A percentile compares a stretch with the other conserved stretches of the same genome.
Conservation (phyloP, 2,888 invertebrate species). For the Cryptus viduatorius region DNA sequence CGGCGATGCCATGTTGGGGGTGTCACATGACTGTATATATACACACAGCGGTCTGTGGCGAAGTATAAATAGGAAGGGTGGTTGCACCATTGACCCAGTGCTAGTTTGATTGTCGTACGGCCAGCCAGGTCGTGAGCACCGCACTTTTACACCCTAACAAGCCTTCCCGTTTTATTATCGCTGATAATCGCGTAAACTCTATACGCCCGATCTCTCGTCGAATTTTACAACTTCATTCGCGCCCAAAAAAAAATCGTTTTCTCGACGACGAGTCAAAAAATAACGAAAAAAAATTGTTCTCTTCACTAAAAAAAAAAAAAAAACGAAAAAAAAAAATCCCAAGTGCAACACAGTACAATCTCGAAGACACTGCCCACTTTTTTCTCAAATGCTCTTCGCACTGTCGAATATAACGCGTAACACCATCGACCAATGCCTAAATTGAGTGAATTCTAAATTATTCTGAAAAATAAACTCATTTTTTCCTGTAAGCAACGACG, state of each 20-base stretch:
- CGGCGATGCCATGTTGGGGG: slow-evolving; percentile 76
- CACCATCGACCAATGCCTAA: slow-evolving; percentile 51
- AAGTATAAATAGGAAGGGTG: slow-evolving; percentile 83
- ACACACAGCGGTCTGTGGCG: slow-evolving; percentile 73
- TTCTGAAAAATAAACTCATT: slow-evolving; percentile 1
- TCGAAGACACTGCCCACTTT: slow-evolving; percentile 79
- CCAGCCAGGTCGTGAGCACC: slow-evolving; percentile 76
- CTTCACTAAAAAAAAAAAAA: not conserved
- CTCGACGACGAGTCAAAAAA: not conserved
- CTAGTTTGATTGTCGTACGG: slow-evolving; percentile 80
- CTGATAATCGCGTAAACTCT: slow-evolving; percentile 26
- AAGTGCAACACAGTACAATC: slow-evolving; percentile 72
- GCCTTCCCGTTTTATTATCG: slow-evolving; percentile 67
- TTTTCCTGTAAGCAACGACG: slow-evolving; percentile 5
- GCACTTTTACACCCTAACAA: slow-evolving; percentile 67
- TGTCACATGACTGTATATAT: slow-evolving; percentile 79
- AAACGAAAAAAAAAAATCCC: not conserved
- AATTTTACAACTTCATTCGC: not conserved
- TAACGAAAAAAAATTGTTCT: not conserved
- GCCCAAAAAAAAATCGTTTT: slow-evolving; percentile 1
- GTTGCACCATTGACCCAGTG: slow-evolving; percentile 84
- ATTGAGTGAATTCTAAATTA: slow-evolving; percentile 61
- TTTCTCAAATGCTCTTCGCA: slow-evolving; percentile 65
- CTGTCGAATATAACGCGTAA: slow-evolving; percentile 39
- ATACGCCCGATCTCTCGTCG: slow-evolving; percentile 1